Base-by-base conservation (phyloP, 2,113 vertebrate species). In the Lophotis ruficrista region DNA sequence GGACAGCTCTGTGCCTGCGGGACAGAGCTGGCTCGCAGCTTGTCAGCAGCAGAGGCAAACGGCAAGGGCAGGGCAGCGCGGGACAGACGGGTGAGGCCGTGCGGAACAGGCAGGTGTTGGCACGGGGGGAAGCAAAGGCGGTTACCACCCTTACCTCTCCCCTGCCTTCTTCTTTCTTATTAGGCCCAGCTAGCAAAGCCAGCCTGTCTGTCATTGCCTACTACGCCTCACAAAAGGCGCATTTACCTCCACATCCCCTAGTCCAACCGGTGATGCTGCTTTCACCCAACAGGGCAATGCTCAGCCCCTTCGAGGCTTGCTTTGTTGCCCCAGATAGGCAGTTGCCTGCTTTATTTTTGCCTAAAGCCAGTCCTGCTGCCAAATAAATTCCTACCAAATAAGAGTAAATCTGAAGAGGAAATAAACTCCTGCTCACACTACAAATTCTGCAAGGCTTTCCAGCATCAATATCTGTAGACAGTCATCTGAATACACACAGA, bases 41-140 rank as follows among this genome's bases (percentile, higher is more conserved):
- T 87, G 50, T 45, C 66, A 69, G 64, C 45, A 61, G 58, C 80
- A 77, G 76, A 77, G 24, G 45, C 50, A 83, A 65, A 76, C 41
- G 30, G 28, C 75, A 33, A 1, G 0, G 1, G 3, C 51, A 56
- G 38, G n/a, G 57, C 61, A 68, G 30, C 0, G 0, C 1, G 14
- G 53, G 27, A 54, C 43, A 35, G 47, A 38, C 0, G 2, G 2
- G 30, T 37, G 58, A 92, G 38, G 50, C 54, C 10, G 1, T 81
- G 37, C 18, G 24, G 69, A 81, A 37, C 54, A 82, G 37, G 68
- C 28, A 64, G 57, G 27, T 72, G 38, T 28, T 68, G 72, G 64
- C 54, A 77, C 0, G 2, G 75, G 17, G 17, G n/a, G 23, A 89
- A 57, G 7, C 15, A 30, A n/a, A 60, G 0, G 5, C 45, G 41